Evolutionary conservation across 2,113 vertebrate species (phyloP).

Genomic region (Urocynchramus pylzowi): DNA sequence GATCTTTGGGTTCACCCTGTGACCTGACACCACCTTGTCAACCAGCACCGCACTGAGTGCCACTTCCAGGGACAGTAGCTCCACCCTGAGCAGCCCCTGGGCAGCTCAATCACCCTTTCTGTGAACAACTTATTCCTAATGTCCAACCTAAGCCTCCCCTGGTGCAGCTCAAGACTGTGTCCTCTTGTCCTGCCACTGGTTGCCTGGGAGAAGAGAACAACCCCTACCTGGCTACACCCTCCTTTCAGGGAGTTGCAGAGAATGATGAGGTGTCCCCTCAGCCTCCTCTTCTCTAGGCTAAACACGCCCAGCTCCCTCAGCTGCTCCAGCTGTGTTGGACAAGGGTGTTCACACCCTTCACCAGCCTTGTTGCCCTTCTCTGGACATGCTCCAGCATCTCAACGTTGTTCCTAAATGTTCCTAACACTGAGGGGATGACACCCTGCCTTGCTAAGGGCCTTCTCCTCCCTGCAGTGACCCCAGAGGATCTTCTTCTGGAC

Average conservation of each 20-base stretch:
- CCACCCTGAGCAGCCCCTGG: neutral
- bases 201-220: neutral
- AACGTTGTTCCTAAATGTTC: neutral
- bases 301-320: neutral
- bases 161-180: neutral
- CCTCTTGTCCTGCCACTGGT: neutral
- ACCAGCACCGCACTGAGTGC: neutral
- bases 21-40: neutral
- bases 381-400: neutral
- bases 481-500: constrained; percentile 79
- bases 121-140: neutral
- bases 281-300: neutral
- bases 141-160: neutral
- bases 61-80: neutral
- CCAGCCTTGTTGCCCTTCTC: neutral
- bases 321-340: neutral
- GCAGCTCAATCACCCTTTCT: rapidly evolving
- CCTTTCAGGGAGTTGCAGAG: neutral
- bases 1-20: neutral
- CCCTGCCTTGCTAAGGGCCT: neutral
- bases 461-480: constrained; percentile 51
- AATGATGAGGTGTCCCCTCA: neutral
- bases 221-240: rapidly evolving
- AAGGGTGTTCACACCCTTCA: neutral
- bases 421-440: neutral